Evolutionary conservation across 2,113 vertebrate species (phyloP).

Genomic region (Psilopogon haemacephalus): DNA sequence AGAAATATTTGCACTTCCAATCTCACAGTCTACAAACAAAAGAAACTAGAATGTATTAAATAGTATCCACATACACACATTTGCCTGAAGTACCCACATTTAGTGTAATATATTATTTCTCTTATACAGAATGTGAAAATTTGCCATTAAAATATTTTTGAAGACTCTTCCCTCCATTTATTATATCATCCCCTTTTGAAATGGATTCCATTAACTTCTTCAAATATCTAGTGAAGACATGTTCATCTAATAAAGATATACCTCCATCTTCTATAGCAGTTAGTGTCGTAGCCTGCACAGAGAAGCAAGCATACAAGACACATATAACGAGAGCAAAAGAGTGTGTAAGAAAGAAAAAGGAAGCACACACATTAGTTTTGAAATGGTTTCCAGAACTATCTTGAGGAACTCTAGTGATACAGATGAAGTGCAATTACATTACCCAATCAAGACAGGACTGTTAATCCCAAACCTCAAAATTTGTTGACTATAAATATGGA

Average conservation of each 20-base stretch:
- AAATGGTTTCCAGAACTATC: background rate
- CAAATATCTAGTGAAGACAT: background rate
- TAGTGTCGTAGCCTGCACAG: background rate
- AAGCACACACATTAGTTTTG: background rate
- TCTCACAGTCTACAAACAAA: background rate
- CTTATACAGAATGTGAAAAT: background rate
- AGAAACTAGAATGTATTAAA: background rate
- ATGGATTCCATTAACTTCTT: background rate
- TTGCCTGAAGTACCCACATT: background rate
- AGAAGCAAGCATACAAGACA: background rate
- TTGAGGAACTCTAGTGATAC: background rate
- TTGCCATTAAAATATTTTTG: background rate
- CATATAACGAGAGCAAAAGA: background rate
- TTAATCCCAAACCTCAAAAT: background rate
- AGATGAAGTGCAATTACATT: background rate
- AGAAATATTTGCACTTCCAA: background rate
- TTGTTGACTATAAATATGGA: background rate
- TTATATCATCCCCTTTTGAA: background rate
- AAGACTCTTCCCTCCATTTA: background rate
- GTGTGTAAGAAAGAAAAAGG: background rate
- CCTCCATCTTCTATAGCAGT: background rate
- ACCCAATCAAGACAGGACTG: background rate
- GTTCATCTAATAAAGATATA: background rate
- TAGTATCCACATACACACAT: background rate
- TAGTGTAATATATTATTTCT: background rate